Conservation (phyloP, 2,113 vertebrate species). For the Hippolais icterina region DNA sequence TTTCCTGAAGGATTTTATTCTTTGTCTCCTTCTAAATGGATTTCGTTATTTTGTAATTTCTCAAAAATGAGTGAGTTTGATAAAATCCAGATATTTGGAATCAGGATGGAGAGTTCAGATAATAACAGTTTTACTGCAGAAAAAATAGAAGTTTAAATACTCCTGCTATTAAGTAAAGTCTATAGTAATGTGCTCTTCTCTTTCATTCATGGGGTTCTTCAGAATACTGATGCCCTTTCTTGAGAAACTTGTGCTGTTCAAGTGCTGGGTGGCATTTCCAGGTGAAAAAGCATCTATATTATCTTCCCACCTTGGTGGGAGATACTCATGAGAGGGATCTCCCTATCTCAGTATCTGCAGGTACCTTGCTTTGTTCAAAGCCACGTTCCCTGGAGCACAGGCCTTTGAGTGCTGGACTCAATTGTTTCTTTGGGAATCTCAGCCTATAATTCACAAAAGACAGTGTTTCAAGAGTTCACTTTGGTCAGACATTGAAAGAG, state of each 20-base stretch:
- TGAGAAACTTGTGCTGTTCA: neutral
- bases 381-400: neutral
- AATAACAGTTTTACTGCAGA: conserved; percentile 9
- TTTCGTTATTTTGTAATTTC: conserved; percentile 31
- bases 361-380: neutral
- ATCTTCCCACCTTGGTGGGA: neutral
- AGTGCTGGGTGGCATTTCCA: neutral
- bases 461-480: neutral
- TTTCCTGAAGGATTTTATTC: conserved; percentile 34
- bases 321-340: neutral
- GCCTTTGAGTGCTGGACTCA: neutral
- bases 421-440: neutral
- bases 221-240: neutral
- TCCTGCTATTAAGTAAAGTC: neutral
- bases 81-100: conserved; percentile 60
- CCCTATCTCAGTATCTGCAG: neutral
- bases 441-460: neutral
- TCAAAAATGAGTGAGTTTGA: conserved; percentile 49
- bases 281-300: neutral
- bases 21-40: conserved; percentile 30
- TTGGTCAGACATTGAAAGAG: neutral
- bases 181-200: neutral
- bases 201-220: neutral
- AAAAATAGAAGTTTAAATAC: conserved; percentile 1
- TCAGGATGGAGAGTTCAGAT: conserved; percentile 10